Evolutionary conservation across 2,113 vertebrate genomes (phyloP), one percentile per base, ranked within the genome.

Genomic region (Thalassarche chlororhynchos): DNA sequence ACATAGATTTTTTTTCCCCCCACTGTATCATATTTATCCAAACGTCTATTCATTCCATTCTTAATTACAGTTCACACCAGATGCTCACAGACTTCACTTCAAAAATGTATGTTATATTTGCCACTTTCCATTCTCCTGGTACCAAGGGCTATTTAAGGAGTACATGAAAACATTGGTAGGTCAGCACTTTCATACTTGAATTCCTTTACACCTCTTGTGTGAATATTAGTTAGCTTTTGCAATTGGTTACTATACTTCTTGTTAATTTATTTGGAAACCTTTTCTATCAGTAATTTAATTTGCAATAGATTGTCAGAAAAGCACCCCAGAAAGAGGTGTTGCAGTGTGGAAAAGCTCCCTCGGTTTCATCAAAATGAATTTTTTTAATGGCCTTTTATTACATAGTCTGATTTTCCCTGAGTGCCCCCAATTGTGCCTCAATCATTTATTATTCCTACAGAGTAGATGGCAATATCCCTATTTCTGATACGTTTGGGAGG

Each of bases 21-120:
- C 26, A 8, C 14, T 70, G 34, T 51, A 81, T 81, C 64, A 58
- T 62, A 86, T 68, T 92, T 95, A 60, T 69, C 79, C 23, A 42
- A 90, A 71, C 8, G 10, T 32, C 38, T 88, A 64, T 23, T 90
- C 32, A 42, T 79, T 95, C 34, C 8, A 20, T 58, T 90, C 46
- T 90, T 95, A 88, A 79, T 90, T 92, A 85, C 28, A 76, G 12
- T 60, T 95, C n/a, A 36, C 16, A 92, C 29, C 86, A 92, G 65
- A 88, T 86, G 71, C 47, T 92, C 32, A 23, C 57, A 95, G 70
- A 55, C 15, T 71, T 82, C 54, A 29, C 47, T 80, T 76, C 36
- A 72, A 83, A 93, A 88, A 51, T 47, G 92, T 77, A 51, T 51
- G 47, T 72, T 86, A 7, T 36, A 83, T 72, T 85, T 85, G 55